Evolutionary conservation across 2,888 invertebrate genomes (phyloP), one percentile per base, ranked within the genome.

Genomic region (Muscina levida): DNA sequence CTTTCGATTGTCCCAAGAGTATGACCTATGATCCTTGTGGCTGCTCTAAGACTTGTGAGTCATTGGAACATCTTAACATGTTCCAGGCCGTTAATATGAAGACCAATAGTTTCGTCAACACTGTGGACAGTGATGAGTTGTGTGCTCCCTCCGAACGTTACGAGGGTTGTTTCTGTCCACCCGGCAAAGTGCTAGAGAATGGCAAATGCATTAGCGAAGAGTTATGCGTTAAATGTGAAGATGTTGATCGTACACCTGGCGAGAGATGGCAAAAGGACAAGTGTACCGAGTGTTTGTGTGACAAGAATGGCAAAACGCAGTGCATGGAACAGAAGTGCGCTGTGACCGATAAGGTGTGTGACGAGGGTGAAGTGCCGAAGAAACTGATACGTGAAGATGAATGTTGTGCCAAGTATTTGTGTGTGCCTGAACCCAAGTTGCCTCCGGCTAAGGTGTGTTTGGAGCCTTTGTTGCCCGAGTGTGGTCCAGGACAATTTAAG

Each of bases 151-250:
- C 87, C 0, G 90, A 88, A 11, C 89, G 91, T 0, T 92, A 92
- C 0, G 97, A 97, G 86, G 97, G 97, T 1, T 97, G 97, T 89
- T 96, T 95, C 92, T 97, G 97, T 90, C 95, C 96, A 0, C 90
- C 92, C 66, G 95, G 94, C 77, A 93, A 94, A 89, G 94, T 95
- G 0, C 91, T 94, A 82, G 92, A 94, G 73, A 94, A 94, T 86
- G 94, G 93, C 78, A 93, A 93, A 4, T 97, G 97, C 86, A 93
- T 97, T 0, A 91, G 92, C 10, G 93, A 93, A 42, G 90, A 91
- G 53, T 92, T 93, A 84, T 95, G 95, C 88, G 92, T 93, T 85
- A 93, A 94, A 0, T 97, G 97, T 85, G 96, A 96, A 85, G 93
- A 93, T 2, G 93, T 93, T 62, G 92, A 93, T 0, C 95, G 94